A percentile compares a stretch with the other conserved stretches of the same genome.
Evolutionary conservation across 2,113 vertebrate species (phyloP).

Genomic region (Butastur rufipennis): DNA sequence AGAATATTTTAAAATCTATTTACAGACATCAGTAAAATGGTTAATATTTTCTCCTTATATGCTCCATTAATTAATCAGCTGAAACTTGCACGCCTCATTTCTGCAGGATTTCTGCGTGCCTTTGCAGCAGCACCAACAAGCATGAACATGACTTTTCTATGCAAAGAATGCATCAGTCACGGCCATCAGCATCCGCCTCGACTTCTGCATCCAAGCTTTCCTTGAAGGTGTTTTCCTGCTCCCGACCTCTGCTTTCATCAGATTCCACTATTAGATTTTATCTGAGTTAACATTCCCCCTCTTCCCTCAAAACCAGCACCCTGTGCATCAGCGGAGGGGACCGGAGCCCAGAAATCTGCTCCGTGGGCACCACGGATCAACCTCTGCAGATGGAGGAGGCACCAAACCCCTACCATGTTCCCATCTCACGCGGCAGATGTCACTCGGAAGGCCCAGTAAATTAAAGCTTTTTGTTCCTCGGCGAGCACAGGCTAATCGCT

Average conservation of each 20-base stretch:
- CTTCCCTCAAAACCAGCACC: background rate
- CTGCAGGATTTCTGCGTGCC: slow-evolving; percentile 21
- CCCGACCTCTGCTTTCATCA: background rate
- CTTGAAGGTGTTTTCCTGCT: background rate
- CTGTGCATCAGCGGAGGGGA: rapidly evolving
- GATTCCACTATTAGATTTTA: background rate
- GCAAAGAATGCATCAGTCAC: background rate
- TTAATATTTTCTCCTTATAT: background rate
- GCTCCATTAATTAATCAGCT: slow-evolving; percentile 11
- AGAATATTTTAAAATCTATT: background rate
- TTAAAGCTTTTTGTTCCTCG: background rate
- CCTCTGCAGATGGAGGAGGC: rapidly evolving
- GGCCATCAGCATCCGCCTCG: background rate
- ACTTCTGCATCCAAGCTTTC: background rate
- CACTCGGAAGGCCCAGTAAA: rapidly evolving
- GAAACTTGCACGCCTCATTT: slow-evolving; percentile 35
- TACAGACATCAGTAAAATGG: background rate
- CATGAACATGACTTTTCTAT: slow-evolving; percentile 28
- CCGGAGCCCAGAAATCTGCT: background rate
- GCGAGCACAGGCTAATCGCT: background rate
- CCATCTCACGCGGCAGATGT: background rate
- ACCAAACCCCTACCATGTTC: rapidly evolving
- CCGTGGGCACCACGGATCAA: rapidly evolving
- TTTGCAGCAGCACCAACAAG: background rate
- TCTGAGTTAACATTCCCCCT: rapidly evolving